phyloP scores from a whole-genome alignment of 2,113 vertebrate species.

The Xiphophorus couchianus region DNA sequence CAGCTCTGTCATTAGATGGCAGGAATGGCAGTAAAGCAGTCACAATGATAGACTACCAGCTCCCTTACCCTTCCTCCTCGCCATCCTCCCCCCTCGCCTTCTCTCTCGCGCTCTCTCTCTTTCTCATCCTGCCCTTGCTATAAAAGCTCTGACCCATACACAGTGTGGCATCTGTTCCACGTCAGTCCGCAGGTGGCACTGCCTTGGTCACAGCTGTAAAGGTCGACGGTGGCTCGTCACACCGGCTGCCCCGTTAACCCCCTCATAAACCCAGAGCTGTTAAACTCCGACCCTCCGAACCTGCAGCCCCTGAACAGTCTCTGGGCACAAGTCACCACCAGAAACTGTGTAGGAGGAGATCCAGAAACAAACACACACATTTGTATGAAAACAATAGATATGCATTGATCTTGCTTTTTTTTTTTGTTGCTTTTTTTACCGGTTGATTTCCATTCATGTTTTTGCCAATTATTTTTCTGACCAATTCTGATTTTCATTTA shows the following conservation, averaged over 20 bases:
- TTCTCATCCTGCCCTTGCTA: conserved; percentile 47
- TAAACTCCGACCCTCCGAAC: conserved; percentile 71
- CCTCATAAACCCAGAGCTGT: conserved; percentile 64
- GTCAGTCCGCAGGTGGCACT: conserved; percentile 69
- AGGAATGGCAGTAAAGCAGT: conserved; percentile 76
- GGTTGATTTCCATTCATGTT: not conserved
- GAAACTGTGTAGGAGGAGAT: conserved; percentile 14
- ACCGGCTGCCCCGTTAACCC: conserved; percentile 67
- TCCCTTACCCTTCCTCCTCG: conserved; percentile 50
- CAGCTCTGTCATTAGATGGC: conserved; percentile 80
- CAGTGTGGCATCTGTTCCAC: conserved; percentile 70
- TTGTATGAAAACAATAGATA: conserved; percentile 7
- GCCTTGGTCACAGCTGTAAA: conserved; percentile 64
- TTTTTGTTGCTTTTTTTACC: not conserved
- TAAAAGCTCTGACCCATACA: conserved; percentile 71
- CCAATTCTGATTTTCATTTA: not conserved
- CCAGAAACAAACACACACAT: conserved; percentile 32
- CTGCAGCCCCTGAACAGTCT: conserved; percentile 56
- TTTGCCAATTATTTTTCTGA: too few species aligned
- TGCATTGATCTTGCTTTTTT: not conserved
- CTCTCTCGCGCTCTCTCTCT: conserved; percentile 12
- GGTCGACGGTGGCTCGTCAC: conserved; percentile 52
- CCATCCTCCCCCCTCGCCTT: conserved; percentile 10
- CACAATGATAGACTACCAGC: conserved; percentile 72
- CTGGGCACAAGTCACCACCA: conserved; percentile 52